Evolutionary conservation across 2,888 invertebrate species (phyloP).

Genomic region (Dexiosoma caninum): DNA sequence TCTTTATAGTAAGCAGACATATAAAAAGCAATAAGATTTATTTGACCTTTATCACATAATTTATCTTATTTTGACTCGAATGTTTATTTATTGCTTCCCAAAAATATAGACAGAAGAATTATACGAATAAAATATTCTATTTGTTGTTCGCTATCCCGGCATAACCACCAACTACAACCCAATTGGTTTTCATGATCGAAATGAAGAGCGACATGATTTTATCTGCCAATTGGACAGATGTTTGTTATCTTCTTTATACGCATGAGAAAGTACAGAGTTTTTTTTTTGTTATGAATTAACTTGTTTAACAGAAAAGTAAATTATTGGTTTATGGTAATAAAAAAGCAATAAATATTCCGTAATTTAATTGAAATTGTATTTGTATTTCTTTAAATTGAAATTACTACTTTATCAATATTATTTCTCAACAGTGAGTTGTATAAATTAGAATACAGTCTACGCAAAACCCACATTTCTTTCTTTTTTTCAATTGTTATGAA

Average conservation of each 20-base stretch:
- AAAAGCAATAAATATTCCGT: background rate
- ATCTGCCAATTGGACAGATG: constrained; percentile 5
- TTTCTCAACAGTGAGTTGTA: background rate
- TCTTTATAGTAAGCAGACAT: background rate
- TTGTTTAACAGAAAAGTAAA: background rate
- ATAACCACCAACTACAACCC: background rate
- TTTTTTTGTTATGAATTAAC: background rate
- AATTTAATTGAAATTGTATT: background rate
- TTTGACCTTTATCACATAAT: constrained; percentile 74
- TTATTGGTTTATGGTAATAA: background rate
- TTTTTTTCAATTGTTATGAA: too few relatives aligned
- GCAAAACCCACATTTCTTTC: background rate
- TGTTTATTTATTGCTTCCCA: constrained; percentile 51
- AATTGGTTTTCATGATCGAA: background rate
- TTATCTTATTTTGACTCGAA: constrained; percentile 66
- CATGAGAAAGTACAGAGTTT: background rate
- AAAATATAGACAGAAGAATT: background rate
- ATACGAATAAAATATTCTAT: background rate
- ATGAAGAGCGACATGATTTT: background rate
- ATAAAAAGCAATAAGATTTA: constrained; percentile 68
- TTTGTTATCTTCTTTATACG: constrained; percentile 6
- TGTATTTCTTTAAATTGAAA: background rate
- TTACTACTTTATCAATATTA: background rate
- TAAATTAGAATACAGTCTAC: background rate
- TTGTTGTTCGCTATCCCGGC: background rate